These are phyloP conservation scores for Tenualosa ilisha DNA, from an alignment of 2,797 vertebrate genomes.

Conservation along the genomic window DNA sequence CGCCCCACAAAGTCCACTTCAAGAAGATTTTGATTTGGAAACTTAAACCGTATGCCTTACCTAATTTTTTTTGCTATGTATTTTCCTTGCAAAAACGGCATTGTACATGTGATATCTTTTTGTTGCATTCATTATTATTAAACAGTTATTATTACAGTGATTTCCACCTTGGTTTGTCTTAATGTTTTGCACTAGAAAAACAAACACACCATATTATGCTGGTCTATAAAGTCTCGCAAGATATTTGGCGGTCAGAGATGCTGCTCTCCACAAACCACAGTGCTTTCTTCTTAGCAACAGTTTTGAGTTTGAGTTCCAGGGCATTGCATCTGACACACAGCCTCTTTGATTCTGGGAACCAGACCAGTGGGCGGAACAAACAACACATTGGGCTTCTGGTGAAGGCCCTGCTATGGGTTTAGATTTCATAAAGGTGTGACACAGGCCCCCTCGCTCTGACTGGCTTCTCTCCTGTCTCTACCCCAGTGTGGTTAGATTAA, in stretches of 20 bases:
- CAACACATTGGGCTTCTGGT: neutral
- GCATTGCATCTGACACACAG: neutral
- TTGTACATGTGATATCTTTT: neutral
- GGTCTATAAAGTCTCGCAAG: neutral
- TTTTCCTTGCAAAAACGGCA: neutral
- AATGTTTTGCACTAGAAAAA: neutral
- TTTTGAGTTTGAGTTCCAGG: neutral
- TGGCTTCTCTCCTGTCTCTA: too few species aligned
- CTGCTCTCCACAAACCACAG: neutral
- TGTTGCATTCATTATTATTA: neutral
- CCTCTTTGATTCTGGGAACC: neutral
- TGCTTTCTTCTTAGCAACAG: neutral
- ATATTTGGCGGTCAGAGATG: neutral
- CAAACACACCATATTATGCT: neutral
- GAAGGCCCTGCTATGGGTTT: too few species aligned
- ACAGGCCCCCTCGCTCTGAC: too few species aligned
- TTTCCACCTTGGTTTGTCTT: neutral
- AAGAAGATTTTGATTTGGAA: neutral
- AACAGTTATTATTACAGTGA: neutral
- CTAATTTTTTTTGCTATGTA: neutral
- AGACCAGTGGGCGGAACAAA: neutral
- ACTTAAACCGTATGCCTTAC: neutral
- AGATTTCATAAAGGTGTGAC: too few species aligned
- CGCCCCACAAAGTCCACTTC: neutral
- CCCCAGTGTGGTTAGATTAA: too few species aligned